Conservation (phyloP, 2,113 vertebrate species). For the Elgaria multicarinata region DNA sequence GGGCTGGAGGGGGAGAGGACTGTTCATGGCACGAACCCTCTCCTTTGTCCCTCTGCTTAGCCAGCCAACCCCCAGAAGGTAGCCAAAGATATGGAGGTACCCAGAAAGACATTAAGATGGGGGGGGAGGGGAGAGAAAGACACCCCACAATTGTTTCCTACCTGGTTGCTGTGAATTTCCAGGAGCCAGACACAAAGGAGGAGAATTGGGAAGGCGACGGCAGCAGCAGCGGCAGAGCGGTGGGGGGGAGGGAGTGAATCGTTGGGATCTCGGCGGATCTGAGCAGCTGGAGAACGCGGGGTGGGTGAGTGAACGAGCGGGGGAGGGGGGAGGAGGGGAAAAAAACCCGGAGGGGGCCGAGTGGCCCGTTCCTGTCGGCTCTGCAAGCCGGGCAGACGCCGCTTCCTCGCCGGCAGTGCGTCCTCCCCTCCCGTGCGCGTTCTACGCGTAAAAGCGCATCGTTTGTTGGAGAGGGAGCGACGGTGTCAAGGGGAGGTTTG, state of each 20-base stretch:
- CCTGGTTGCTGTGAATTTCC: not conserved
- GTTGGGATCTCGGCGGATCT: not conserved
- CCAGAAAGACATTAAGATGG: not conserved
- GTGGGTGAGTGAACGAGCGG: not conserved
- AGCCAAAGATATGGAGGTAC: not conserved
- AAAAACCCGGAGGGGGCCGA: too few species aligned
- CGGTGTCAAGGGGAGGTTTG: not conserved
- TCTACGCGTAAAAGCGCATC: not conserved
- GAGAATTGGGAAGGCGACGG: too few species aligned
- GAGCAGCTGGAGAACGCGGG: not conserved
- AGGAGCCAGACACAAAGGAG: slow-evolving; percentile 9
- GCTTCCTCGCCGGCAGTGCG: not conserved
- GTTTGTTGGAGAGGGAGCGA: slow-evolving; percentile 20
- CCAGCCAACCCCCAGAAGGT: not conserved
- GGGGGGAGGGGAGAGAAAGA: too few species aligned
- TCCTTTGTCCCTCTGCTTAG: not conserved
- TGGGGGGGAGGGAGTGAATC: not conserved
- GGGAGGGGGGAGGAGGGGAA: not conserved
- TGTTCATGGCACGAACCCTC: not conserved
- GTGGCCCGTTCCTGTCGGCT: too few species aligned
- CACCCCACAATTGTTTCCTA: not conserved
- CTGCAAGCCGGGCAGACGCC: not conserved
- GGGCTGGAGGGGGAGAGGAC: too few species aligned
- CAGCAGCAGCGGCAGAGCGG: too few species aligned
- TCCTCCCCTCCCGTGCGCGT: too few species aligned